These are phyloP conservation scores for Pica pica DNA, from an alignment of 2,113 vertebrate species.

Conservation along the genomic window DNA sequence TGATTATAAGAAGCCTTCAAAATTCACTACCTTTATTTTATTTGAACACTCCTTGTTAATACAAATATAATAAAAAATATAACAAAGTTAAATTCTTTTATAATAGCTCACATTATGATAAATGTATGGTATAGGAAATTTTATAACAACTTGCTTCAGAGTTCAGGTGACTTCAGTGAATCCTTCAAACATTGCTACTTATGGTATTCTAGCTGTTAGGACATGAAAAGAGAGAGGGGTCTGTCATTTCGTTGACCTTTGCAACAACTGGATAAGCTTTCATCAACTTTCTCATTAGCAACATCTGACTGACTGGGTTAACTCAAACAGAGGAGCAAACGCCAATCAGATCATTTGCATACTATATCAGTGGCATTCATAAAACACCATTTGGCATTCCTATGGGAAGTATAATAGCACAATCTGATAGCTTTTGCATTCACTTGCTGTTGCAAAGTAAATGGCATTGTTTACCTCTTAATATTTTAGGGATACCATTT, in stretches of 20 bases:
- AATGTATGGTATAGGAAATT: neutral
- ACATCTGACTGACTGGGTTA: slow-evolving; percentile 50
- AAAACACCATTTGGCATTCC: slow-evolving; percentile 48
- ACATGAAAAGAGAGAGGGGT: neutral
- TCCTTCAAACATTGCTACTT: neutral
- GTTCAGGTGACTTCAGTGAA: neutral
- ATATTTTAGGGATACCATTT: neutral
- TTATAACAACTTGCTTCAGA: neutral
- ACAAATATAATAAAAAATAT: neutral
- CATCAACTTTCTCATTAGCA: slow-evolving; percentile 47
- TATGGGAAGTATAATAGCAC: slow-evolving; percentile 15
- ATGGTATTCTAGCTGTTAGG: neutral
- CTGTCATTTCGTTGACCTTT: slow-evolving; percentile 7
- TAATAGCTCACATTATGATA: neutral
- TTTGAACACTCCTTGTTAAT: neutral
- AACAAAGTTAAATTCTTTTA: neutral
- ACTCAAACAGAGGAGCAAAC: neutral
- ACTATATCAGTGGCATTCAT: slow-evolving; percentile 62
- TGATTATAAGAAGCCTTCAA: neutral
- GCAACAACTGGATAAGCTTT: slow-evolving; percentile 18
- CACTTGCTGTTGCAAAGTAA: slow-evolving; percentile 32
- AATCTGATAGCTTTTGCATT: slow-evolving; percentile 15
- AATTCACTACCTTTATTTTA: neutral
- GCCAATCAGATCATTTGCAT: slow-evolving; percentile 57
- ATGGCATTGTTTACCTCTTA: neutral